Evolutionary conservation across 2,888 invertebrate genomes (phyloP), one percentile per base, ranked within the genome.

Genomic region (Sinelater perroti): DNA sequence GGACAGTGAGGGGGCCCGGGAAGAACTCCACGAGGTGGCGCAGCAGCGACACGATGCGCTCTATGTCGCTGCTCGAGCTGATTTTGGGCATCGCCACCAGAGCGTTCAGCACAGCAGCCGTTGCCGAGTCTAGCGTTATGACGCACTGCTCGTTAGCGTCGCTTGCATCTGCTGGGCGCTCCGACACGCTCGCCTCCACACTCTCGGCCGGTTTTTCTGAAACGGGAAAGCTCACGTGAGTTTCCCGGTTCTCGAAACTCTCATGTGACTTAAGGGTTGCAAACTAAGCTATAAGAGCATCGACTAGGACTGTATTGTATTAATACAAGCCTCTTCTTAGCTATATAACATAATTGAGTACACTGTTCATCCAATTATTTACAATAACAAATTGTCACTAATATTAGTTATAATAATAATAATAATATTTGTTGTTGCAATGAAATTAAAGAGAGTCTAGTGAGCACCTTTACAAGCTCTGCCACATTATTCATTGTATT

Each of bases 1-100:
- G 88, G 11, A 86, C 81, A 0, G 90, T 91, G 20, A 86, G 69
- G 0, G 85, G 82, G 5, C 86, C 86, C 2, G 82, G 82, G 46
- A 81, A 67, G 35, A 73, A 68, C 26, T 73, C 62, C 17, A 74
- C 55, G 3, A 83, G 50, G 7, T 71, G 55, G 13, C 70, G 64
- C 35, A 82, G 63, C 21, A 70, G 62, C 2, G 50, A 42, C 47
- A 76, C 66, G 40, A 81, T 72, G 13, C 60, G 61, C 1, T 70
- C 64, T 5, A 76, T 72, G 62, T 81, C 78, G 17, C 64, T 67
- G 8, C 74, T 62, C n/a, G 77, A 78, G 33, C 71, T 65, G 11
- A 81, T 70, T 63, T 72, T 69, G 18, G 69, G 58, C 26, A 77
- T 67, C 60, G 60, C 57, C 33, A 62, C 56, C 51, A 71, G 45